phyloP scores from a whole-genome alignment of 2,113 vertebrate genomes.

The Myotis davidii region DNA sequence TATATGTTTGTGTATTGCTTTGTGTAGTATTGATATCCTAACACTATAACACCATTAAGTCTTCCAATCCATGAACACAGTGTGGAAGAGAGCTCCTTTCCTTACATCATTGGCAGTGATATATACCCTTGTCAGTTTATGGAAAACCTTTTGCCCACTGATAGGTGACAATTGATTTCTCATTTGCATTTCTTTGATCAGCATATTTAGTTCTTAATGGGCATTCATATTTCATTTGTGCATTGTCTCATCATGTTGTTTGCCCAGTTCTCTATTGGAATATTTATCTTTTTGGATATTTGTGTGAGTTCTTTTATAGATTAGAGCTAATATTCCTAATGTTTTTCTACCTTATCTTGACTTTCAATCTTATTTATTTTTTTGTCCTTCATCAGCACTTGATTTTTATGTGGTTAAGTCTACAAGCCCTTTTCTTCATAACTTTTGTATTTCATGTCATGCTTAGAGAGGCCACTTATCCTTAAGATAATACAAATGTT shows the following conservation, averaged over 20 bases:
- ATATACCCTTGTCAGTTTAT: background rate
- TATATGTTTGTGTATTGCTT: background rate
- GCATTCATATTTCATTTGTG: background rate
- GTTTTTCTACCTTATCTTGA: constrained; percentile 45
- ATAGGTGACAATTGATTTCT: background rate
- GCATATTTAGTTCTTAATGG: background rate
- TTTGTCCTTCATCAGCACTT: constrained; percentile 54
- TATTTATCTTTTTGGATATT: constrained; percentile 14
- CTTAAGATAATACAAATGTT: constrained; percentile 38
- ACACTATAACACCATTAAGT: background rate
- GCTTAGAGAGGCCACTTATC: constrained; percentile 13
- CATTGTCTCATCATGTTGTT: background rate
- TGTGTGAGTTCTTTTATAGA: constrained; percentile 3
- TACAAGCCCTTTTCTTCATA: constrained; percentile 2
- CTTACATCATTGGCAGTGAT: background rate
- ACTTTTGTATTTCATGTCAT: constrained; percentile 30
- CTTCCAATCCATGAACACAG: background rate
- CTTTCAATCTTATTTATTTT: constrained; percentile 54
- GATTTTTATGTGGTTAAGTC: constrained; percentile 31
- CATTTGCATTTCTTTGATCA: background rate
- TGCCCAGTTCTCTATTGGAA: background rate
- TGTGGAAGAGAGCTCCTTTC: background rate
- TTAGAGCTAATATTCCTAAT: constrained; percentile 7
- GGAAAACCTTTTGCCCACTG: background rate
- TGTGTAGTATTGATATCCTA: background rate